Conservation (phyloP, 2,888 invertebrate species). For the Gryllus longicercus region DNA sequence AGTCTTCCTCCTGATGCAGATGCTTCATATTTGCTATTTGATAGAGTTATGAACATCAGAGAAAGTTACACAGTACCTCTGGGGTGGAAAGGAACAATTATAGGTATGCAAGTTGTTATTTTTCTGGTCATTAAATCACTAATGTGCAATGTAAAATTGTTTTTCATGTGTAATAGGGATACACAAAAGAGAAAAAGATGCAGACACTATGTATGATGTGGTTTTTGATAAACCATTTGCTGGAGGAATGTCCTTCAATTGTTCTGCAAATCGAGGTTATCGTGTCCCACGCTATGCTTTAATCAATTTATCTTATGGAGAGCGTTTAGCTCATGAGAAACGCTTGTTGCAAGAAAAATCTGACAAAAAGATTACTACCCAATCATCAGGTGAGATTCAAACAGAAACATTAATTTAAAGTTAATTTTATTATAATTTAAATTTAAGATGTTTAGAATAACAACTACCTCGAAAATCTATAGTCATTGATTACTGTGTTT, state of each 20-base stretch:
- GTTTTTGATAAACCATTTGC: conserved; percentile 75
- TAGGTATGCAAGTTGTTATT: conserved; percentile 52
- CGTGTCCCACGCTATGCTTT: conserved; percentile 53
- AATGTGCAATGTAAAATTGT: conserved; percentile 12
- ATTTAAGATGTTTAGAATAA: too few species aligned
- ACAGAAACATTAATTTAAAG: too few species aligned
- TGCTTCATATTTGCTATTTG: conserved; percentile 67
- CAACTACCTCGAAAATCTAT: too few species aligned
- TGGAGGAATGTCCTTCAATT: conserved; percentile 59
- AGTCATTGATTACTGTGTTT: too few species aligned
- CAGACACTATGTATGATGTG: conserved; percentile 68
- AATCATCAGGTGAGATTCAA: neutral
- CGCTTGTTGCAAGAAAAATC: neutral
- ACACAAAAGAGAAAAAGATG: conserved; percentile 46
- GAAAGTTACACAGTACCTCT: conserved; percentile 73
- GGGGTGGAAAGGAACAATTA: conserved; percentile 79
- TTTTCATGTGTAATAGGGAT: conserved; percentile 46
- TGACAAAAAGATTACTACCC: neutral
- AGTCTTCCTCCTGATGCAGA: conserved; percentile 63
- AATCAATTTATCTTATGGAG: conserved; percentile 60
- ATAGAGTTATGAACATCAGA: conserved; percentile 78
- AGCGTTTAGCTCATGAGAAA: conserved; percentile 46
- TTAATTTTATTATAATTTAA: too few species aligned
- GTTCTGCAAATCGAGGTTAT: conserved; percentile 52
- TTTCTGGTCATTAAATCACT: conserved; percentile 22